A percentile compares a stretch with the other conserved stretches of the same genome.
These are phyloP conservation scores for Drosophila antonietae DNA, from an alignment of 2,888 invertebrate genomes.

Conservation along the genomic window DNA sequence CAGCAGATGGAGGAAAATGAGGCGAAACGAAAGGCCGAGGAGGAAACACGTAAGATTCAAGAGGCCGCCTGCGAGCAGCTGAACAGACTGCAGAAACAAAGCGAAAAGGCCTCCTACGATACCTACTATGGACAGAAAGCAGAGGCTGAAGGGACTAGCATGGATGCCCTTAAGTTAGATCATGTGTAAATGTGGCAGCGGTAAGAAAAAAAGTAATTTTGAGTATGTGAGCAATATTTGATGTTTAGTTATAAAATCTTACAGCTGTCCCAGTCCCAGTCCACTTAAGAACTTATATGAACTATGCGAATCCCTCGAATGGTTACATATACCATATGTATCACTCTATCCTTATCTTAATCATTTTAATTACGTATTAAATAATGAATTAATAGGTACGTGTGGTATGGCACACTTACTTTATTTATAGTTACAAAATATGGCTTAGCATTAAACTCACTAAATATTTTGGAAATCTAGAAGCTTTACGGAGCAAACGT, in stretches of 20 bases:
- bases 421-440: conserved; percentile 1
- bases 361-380: conserved; percentile 46
- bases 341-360: conserved; percentile 42
- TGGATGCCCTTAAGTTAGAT: conserved; percentile 66
- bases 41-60: conserved; percentile 77
- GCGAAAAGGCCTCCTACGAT: conserved; percentile 65
- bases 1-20: conserved; percentile 80
- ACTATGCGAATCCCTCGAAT: conserved; percentile 47
- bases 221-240: conserved; percentile 29
- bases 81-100: conserved; percentile 68
- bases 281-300: conserved; percentile 38
- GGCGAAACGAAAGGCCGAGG: conserved; percentile 76
- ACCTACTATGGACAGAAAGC: conserved; percentile 71
- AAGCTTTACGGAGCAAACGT: conserved; percentile 16
- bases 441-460: conserved; percentile 22
- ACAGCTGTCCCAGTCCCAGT: conserved; percentile 49
- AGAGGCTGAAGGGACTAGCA: conserved; percentile 53
- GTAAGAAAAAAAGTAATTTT: conserved; percentile 33
- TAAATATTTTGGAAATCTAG: conserved; percentile 29
- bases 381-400: conserved; percentile 36
- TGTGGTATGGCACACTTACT: conserved; percentile 39
- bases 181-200: conserved; percentile 54
- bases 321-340: conserved; percentile 36
- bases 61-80: conserved; percentile 81
- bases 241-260: conserved; percentile 32